These are phyloP conservation scores for Diplodus sargus DNA, from an alignment of 2,797 vertebrate species.

Conservation along the genomic window DNA sequence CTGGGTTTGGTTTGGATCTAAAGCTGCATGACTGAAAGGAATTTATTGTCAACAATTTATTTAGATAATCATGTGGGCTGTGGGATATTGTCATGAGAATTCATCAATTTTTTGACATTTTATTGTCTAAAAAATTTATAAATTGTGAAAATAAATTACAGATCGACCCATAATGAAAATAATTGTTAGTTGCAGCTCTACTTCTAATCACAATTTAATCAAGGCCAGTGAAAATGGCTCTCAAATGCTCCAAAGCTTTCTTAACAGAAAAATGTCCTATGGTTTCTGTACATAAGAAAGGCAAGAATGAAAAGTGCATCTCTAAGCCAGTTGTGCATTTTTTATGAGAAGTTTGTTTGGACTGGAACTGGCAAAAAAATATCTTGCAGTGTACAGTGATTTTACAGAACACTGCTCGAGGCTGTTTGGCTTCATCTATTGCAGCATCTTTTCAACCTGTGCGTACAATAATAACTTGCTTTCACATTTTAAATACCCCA, in stretches of 20 bases:
- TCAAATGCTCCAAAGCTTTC: not conserved
- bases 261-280: not conserved
- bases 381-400: constrained; percentile 23
- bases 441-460: not conserved
- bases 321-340: constrained; percentile 27
- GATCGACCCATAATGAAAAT: no score
- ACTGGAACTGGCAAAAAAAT: constrained; percentile 30
- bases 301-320: constrained; percentile 29
- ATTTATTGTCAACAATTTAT: no score
- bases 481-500: not conserved
- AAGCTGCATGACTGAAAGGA: no score
- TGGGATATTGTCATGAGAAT: no score
- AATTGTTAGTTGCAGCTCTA: no score
- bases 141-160: no score
- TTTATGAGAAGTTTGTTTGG: constrained; percentile 44
- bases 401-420: constrained; percentile 23
- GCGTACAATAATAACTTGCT: not conserved
- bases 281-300: constrained; percentile 2
- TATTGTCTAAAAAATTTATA: no score
- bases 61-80: no score
- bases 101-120: no score
- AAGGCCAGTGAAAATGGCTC: not conserved
- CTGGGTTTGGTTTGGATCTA: not conserved
- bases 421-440: constrained; percentile 14
- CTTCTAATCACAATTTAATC: not conserved